Evolutionary conservation across 2,113 vertebrate genomes (phyloP), one percentile per base, ranked within the genome.

Genomic region (Gnathochromis pfefferi): DNA sequence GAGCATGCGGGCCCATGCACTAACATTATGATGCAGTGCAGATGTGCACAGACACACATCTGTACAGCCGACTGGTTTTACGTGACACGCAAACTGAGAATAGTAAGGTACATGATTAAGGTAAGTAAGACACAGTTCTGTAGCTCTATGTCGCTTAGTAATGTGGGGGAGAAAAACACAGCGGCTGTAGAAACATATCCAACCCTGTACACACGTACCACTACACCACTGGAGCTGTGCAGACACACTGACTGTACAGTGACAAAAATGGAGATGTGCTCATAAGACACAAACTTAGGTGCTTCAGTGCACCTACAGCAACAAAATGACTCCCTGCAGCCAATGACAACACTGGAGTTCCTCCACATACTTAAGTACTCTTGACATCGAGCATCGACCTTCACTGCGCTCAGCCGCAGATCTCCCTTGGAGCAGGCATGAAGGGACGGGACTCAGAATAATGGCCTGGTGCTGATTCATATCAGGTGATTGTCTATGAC

Each of bases 401-500:
- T 51, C 58, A 6, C 88, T 45, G 89, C 9, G 42, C 85, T 87
- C 75, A 49, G 80, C 33, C 57, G 28, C 81, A 21, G 84, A 90
- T 68, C 91, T 84, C 14, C 87, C 80, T 54, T 70, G 28, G 82
- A 88, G 88, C 78, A 42, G 78, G 38, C 70, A 57, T 84, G 80
- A 81, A 51, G 28, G 86, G 85, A 85, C 8, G 54, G 81, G 53
- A 90, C 85, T 80, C 73, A 84, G 82, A 90, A 91, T 86, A 91
- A 94, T 89, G 86, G 88, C 83, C 79, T 42, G 1, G 85, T 70
- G 53, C 86, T 93, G 93, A 91, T 92, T 94, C 89, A 90, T 89
- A 91, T 90, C 90, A 94, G 92, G 87, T 91, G 92, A 94, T 93
- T 85, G 84, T 88, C 91, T 88, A 89, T 92, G 93, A 95, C 93